A percentile compares a stretch with the other conserved stretches of the same genome.
Conservation (phyloP, 2,888 invertebrate species). For the Achlya flavicornis region DNA sequence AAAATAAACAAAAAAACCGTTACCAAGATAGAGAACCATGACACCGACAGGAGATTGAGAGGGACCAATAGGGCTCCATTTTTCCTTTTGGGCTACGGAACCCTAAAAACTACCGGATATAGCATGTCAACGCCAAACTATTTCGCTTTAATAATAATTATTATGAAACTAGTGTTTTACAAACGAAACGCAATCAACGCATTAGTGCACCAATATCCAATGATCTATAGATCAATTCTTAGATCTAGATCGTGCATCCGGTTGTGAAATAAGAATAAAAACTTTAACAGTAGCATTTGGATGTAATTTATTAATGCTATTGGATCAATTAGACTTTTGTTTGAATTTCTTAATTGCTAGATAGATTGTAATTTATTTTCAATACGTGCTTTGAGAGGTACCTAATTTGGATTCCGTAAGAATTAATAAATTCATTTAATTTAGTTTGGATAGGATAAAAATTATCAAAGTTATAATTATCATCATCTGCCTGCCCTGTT, state of each 20-base stretch:
- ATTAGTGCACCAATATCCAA: constrained; percentile 28
- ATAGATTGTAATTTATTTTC: not conserved
- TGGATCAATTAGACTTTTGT: constrained; percentile 14
- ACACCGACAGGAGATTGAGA: too few species aligned
- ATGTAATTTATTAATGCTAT: constrained; percentile 11
- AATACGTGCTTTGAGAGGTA: not conserved
- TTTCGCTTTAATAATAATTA: constrained; percentile 25
- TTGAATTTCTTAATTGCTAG: constrained; percentile 1
- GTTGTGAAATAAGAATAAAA: constrained; percentile 40
- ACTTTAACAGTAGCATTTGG: constrained; percentile 15
- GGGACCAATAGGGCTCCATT: too few species aligned
- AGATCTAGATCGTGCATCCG: constrained; percentile 46
- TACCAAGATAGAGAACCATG: too few species aligned
- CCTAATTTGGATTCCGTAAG: not conserved
- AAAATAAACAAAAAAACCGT: too few species aligned
- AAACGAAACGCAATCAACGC: constrained; percentile 41
- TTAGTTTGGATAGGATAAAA: too few species aligned
- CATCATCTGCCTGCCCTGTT: too few species aligned
- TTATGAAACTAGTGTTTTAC: constrained; percentile 41
- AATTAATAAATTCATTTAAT: not conserved
- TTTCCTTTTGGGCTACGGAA: not conserved
- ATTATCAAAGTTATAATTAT: too few species aligned
- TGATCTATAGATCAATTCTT: constrained; percentile 34
- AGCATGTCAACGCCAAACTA: constrained; percentile 27
- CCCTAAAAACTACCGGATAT: constrained; percentile 20